Percentiles rank a stretch among this genome's conserved stretches.
These are phyloP conservation scores for Pogoniulus pusillus DNA, from an alignment of 2,797 vertebrate genomes.

Conservation along the genomic window DNA sequence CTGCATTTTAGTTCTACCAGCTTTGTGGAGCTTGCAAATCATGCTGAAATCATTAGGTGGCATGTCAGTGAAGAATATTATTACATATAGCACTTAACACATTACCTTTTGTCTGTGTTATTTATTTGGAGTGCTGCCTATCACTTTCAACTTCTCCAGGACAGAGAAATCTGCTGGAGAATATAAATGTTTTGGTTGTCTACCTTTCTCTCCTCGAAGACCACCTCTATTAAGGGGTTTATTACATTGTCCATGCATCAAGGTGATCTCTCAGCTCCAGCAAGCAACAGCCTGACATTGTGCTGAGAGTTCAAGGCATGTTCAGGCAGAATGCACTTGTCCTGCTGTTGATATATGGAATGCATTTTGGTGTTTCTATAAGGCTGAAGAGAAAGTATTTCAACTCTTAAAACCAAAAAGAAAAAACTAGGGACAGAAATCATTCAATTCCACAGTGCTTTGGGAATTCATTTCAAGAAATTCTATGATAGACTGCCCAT, in stretches of 20 bases:
- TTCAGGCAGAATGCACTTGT: background rate
- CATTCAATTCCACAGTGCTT: background rate
- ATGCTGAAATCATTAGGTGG: conserved; percentile 25
- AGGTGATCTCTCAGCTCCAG: background rate
- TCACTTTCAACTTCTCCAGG: background rate
- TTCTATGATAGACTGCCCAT: background rate
- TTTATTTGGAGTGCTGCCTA: conserved; percentile 19
- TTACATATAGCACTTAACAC: background rate
- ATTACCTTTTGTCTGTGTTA: conserved; percentile 24
- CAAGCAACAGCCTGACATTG: background rate
- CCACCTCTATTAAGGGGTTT: background rate
- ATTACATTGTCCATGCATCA: background rate
- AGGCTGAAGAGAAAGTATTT: background rate
- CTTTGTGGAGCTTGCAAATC: conserved; percentile 52
- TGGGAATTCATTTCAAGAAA: background rate
- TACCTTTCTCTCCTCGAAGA: background rate
- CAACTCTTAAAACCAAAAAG: background rate
- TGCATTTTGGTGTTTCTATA: background rate
- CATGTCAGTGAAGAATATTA: background rate
- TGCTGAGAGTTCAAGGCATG: background rate
- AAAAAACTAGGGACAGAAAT: background rate
- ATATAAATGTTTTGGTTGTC: conserved; percentile 10
- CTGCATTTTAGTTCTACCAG: conserved; percentile 31
- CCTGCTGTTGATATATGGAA: background rate
- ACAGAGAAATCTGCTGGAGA: background rate